A percentile compares a stretch with the other conserved stretches of the same genome.
Evolutionary conservation across 1,140 invertebrate species (phyloP).

Genomic region (Neuroterus valhalla): DNA sequence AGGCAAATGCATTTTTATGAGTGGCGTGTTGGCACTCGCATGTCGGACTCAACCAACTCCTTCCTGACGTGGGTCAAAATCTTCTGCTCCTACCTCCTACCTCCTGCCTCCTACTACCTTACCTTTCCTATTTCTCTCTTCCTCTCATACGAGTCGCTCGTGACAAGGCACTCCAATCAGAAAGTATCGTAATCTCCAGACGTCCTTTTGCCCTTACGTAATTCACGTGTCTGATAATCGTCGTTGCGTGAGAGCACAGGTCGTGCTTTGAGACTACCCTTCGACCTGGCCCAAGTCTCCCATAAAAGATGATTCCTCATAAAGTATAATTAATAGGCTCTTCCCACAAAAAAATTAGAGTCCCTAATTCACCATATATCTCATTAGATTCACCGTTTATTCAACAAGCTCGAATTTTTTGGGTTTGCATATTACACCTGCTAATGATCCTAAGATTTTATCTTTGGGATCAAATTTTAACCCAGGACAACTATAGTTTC

Average conservation of each 20-base stretch:
- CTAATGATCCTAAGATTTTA: too few species aligned
- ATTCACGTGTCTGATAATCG: conserved; percentile 55
- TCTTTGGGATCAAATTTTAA: too few species aligned
- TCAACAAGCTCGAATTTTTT: not conserved
- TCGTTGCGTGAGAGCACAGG: conserved; percentile 44
- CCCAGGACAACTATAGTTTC: too few species aligned
- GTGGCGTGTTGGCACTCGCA: conserved; percentile 60
- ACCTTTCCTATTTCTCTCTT: conserved; percentile 17
- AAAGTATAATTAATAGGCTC: conserved; percentile 20
- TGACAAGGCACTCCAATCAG: conserved; percentile 49
- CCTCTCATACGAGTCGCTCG: conserved; percentile 29
- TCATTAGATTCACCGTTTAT: not conserved
- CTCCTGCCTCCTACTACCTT: not conserved
- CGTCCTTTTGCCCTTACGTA: conserved; percentile 53
- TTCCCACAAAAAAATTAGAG: not conserved
- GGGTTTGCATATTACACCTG: too few species aligned
- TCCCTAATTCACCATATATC: not conserved
- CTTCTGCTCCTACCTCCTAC: not conserved
- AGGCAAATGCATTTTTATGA: conserved; percentile 58
- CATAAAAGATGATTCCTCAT: conserved; percentile 23
- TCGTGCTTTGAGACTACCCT: conserved; percentile 26
- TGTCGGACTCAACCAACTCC: conserved; percentile 47
- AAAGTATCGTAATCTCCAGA: conserved; percentile 53
- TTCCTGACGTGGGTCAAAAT: conserved; percentile 46
- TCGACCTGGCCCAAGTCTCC: conserved; percentile 17